Base-by-base conservation (phyloP, 2,113 vertebrate genomes). In the Garra rufa region DNA sequence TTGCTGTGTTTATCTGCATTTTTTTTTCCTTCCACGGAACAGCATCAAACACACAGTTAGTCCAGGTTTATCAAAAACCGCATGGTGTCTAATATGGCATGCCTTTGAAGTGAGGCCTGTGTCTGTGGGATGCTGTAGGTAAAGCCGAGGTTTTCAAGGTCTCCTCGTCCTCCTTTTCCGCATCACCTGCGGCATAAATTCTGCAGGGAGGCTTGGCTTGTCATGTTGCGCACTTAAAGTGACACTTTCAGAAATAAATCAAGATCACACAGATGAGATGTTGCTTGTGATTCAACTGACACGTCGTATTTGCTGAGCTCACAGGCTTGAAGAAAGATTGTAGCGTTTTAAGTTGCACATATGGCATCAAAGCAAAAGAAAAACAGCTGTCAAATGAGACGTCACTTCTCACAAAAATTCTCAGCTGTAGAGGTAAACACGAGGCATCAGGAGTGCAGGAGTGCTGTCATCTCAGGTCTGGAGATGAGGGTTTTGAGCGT, bases 291-390 rank as follows among this genome's bases (percentile, higher is more conserved):
- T 46, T 79, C 75, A 34, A 30, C 28, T 76, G 26, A 34, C 19
- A 52, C n/a, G n/a, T n/a, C n/a, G n/a, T n/a, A n/a, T n/a, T n/a
- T n/a, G n/a, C n/a, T n/a, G n/a, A 52, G 73, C 10, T 19, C 5
- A 38, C 50, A 57, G 75, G 75, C 34, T 24, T 15, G n/a, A n/a
- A n/a, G n/a, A n/a, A n/a, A n/a, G n/a, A n/a, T n/a, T 0, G n/a
- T 24, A 78, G 76, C 9, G 38, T 78, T 78, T 57, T 78, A 44
- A 59, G 14, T 19, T 6, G n/a, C 38, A 28, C n/a, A 61, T 26
- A 61, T 79, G 55, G 38, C 38, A 78, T 78, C 55, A 61, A 78
- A 61, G 55, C n/a, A 71, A 71, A 34, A 76, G 43, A 71, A 73
- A 28, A 61, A 78, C 76, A 44, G 55, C 76, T 63, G 76, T 41